These are phyloP conservation scores for Pollenia griseotomentosa DNA, from an alignment of 2,888 invertebrate species.

Conservation along the genomic window DNA sequence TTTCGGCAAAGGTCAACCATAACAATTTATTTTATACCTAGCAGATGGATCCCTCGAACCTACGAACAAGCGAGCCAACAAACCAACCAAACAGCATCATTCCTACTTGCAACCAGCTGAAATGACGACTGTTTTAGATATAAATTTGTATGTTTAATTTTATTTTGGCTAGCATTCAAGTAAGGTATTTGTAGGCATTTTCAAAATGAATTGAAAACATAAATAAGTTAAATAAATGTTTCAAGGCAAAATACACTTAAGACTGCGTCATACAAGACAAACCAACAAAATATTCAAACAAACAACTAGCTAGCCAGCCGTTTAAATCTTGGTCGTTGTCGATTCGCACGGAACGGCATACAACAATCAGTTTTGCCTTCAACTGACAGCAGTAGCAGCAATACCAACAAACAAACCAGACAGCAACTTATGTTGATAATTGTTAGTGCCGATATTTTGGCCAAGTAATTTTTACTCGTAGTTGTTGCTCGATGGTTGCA, in stretches of 20 bases:
- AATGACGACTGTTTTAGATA: background rate
- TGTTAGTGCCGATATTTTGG: constrained; percentile 52
- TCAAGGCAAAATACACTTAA: constrained; percentile 81
- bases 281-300: constrained; percentile 49
- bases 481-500: constrained; percentile 39
- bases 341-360: constrained; percentile 77
- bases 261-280: constrained; percentile 72
- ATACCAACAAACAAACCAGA: constrained; percentile 74
- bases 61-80: background rate
- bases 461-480: constrained; percentile 48
- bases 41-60: constrained; percentile 4
- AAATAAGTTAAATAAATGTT: constrained; percentile 79
- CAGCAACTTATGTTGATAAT: constrained; percentile 71
- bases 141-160: constrained; percentile 21
- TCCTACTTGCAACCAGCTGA: constrained; percentile 23
- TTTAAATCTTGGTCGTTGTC: constrained; percentile 70
- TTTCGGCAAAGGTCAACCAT: background rate
- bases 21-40: background rate
- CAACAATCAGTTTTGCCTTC: constrained; percentile 62
- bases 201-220: constrained; percentile 64
- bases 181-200: constrained; percentile 26
- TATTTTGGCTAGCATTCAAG: background rate
- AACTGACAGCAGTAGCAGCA: constrained; percentile 68
- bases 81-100: background rate
- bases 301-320: constrained; percentile 47